phyloP scores from a whole-genome alignment of 1,140 invertebrate species.

The Drosophila kikkawai region DNA sequence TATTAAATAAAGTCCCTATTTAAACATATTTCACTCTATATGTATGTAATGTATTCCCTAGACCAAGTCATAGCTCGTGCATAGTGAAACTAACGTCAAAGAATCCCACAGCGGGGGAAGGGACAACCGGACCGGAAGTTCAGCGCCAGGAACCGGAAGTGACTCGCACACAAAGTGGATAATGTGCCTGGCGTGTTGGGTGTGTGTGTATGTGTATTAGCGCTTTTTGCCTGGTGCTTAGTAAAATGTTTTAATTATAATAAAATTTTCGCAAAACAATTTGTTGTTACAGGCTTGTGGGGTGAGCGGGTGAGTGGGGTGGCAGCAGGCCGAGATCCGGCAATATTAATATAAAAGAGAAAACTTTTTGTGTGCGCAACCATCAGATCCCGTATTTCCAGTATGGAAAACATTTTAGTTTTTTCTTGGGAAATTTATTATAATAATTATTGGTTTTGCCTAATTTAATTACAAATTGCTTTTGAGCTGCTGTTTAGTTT shows the following conservation, averaged over 20 bases:
- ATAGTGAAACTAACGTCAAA: constrained; percentile 59
- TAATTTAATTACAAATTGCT: background rate
- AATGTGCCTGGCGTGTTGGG: constrained; percentile 10
- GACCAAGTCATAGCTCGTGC: constrained; percentile 29
- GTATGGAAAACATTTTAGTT: background rate
- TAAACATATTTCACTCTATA: too few species aligned
- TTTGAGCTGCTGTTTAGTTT: too few species aligned
- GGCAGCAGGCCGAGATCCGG: background rate
- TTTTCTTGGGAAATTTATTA: background rate
- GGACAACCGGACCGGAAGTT: constrained; percentile 52
- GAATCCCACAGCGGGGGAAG: constrained; percentile 7
- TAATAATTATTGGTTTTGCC: background rate
- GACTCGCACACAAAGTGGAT: constrained; percentile 41
- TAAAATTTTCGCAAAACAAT: constrained; percentile 67
- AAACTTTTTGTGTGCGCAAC: constrained; percentile 33
- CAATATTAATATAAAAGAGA: constrained; percentile 58
- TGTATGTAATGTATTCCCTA: constrained; percentile 13
- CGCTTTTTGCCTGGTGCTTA: constrained; percentile 42
- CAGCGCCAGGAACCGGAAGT: constrained; percentile 68
- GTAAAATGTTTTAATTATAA: constrained; percentile 80
- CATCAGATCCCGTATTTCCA: background rate
- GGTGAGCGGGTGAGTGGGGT: background rate
- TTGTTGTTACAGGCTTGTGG: constrained; percentile 53
- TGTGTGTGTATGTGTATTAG: constrained; percentile 11
- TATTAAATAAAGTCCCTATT: too few species aligned